These are phyloP conservation scores for Trissoscelio sp. DNA, from an alignment of 2,888 invertebrate species.

Conservation along the genomic window DNA sequence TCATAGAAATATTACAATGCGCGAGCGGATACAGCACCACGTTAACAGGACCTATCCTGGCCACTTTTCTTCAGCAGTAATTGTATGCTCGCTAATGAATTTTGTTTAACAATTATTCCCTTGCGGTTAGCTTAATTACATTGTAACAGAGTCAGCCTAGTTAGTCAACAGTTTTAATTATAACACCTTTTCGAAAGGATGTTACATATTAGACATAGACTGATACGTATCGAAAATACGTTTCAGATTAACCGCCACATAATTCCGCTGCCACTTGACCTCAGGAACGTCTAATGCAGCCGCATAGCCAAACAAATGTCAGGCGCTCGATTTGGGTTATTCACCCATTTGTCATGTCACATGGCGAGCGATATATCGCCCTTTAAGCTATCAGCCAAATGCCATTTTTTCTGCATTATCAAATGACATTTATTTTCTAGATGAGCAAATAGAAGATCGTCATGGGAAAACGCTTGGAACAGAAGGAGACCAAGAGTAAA, in stretches of 20 bases:
- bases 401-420: no score
- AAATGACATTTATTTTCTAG: constrained; percentile 66
- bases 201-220: neutral
- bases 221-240: neutral
- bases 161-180: neutral
- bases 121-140: neutral
- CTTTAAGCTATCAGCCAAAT: no score
- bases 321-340: constrained; percentile 11
- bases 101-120: neutral
- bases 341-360: constrained; percentile 21
- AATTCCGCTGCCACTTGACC: constrained; percentile 1
- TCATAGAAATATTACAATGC: constrained; percentile 21
- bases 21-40: neutral
- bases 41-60: neutral
- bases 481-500: constrained; percentile 70
- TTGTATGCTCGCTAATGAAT: neutral
- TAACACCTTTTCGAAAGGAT: neutral
- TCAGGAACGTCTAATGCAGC: neutral
- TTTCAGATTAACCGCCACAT: neutral
- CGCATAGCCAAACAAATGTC: constrained; percentile 5
- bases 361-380: neutral
- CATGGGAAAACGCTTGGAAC: constrained; percentile 77
- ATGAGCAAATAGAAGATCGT: constrained; percentile 60
- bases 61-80: neutral
- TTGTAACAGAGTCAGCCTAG: neutral